These are phyloP conservation scores for Cryptocheilus praepositus DNA, from an alignment of 2,888 invertebrate genomes.

Conservation along the genomic window DNA sequence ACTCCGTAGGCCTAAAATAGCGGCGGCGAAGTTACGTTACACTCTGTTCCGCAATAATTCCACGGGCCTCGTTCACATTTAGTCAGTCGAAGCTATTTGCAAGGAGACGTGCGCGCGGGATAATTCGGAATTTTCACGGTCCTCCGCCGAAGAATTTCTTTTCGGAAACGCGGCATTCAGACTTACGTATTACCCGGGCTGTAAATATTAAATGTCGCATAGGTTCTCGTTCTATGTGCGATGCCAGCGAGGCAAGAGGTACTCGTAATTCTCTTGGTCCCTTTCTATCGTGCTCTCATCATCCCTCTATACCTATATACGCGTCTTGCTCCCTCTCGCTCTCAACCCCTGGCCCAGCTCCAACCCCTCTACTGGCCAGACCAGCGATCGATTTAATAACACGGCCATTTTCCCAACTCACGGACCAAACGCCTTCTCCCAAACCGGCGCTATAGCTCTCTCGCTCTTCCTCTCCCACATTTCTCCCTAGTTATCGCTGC, in stretches of 20 bases:
- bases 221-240: too few species aligned
- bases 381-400: constrained; percentile 72
- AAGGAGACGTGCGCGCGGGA: too few species aligned
- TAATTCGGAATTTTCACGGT: neutral
- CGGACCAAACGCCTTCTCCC: constrained; percentile 58
- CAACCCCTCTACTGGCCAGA: constrained; percentile 59
- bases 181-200: neutral
- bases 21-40: constrained; percentile 45
- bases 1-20: constrained; percentile 38
- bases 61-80: neutral
- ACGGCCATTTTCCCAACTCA: constrained; percentile 70
- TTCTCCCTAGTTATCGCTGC: constrained; percentile 30
- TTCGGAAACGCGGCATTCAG: neutral
- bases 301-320: constrained; percentile 15
- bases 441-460: constrained; percentile 35
- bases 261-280: constrained; percentile 49
- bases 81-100: neutral
- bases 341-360: constrained; percentile 58
- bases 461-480: constrained; percentile 24
- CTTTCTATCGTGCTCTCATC: constrained; percentile 40
- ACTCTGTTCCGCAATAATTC: constrained; percentile 37
- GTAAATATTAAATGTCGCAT: constrained; percentile 8
- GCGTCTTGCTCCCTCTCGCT: constrained; percentile 30
- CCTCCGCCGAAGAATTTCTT: neutral
- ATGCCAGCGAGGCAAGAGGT: constrained; percentile 35